Evolutionary conservation across 2,797 vertebrate genomes (phyloP).

Genomic region (Thamnophis elegans): DNA sequence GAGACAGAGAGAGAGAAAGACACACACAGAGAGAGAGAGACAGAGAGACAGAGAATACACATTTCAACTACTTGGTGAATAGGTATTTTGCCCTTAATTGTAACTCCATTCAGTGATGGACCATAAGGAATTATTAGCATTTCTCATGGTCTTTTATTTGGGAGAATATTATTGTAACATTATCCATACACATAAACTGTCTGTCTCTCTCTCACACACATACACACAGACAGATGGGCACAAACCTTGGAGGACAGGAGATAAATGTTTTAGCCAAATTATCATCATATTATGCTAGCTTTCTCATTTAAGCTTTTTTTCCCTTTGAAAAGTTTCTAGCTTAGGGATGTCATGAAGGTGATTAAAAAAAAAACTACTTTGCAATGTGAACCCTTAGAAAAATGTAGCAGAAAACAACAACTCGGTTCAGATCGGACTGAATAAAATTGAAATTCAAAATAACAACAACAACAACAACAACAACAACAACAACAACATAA

Average conservation of each 20-base stretch:
- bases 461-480: no score
- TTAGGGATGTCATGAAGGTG: background rate
- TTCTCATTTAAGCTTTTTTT: background rate
- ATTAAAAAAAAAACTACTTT: background rate
- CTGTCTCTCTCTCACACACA: no score
- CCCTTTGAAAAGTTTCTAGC: background rate
- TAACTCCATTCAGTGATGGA: background rate
- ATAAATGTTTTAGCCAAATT: background rate
- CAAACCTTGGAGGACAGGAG: background rate
- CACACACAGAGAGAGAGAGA: no score
- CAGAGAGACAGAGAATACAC: background rate
- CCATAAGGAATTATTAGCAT: background rate
- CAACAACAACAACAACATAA: background rate
- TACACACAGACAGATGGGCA: background rate
- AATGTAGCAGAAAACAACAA: background rate
- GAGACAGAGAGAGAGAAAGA: no score
- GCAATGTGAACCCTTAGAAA: background rate
- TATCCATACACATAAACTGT: background rate
- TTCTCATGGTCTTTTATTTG: background rate
- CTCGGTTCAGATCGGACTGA: background rate
- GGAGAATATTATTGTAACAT: background rate
- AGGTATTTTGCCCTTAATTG: background rate
- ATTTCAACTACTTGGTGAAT: background rate
- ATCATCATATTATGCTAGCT: background rate
- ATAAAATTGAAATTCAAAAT: background rate